Percentiles rank a stretch among this genome's conserved stretches.
These are phyloP conservation scores for Hymenopus coronatus DNA, from an alignment of 2,888 invertebrate species.

Conservation along the genomic window DNA sequence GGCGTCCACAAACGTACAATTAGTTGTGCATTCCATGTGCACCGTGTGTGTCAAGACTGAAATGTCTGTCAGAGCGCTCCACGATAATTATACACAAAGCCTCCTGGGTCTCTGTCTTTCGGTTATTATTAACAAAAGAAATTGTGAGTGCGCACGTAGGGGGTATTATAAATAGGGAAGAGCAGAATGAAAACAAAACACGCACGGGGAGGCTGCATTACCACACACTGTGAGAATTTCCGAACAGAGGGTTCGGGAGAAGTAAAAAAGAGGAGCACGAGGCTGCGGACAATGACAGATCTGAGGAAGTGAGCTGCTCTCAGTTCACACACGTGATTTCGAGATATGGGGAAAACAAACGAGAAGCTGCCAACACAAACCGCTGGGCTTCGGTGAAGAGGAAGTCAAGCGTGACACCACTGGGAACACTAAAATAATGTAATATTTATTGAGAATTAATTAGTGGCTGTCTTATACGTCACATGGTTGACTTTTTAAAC, in stretches of 20 bases:
- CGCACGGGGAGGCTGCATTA: neutral
- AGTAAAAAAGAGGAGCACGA: neutral
- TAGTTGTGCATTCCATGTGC: neutral
- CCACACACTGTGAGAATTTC: neutral
- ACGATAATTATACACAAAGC: neutral
- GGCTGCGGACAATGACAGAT: neutral
- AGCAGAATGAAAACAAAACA: neutral
- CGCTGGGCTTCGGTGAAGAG: neutral
- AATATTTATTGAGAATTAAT: no score
- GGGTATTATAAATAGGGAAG: neutral
- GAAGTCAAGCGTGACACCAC: neutral
- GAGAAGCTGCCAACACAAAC: neutral
- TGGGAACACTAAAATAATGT: neutral
- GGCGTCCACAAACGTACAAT: neutral
- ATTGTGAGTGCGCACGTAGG: neutral
- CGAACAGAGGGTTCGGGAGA: neutral
- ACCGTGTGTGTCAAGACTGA: neutral
- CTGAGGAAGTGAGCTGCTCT: neutral
- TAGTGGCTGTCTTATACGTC: no score
- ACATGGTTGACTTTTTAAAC: no score
- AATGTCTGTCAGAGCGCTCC: neutral
- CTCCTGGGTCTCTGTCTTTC: neutral
- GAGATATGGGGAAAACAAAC: neutral
- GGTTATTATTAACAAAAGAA: neutral
- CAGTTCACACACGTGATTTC: neutral